Base-by-base conservation (phyloP, 2,113 vertebrate species). In the Crypturellus undulatus region DNA sequence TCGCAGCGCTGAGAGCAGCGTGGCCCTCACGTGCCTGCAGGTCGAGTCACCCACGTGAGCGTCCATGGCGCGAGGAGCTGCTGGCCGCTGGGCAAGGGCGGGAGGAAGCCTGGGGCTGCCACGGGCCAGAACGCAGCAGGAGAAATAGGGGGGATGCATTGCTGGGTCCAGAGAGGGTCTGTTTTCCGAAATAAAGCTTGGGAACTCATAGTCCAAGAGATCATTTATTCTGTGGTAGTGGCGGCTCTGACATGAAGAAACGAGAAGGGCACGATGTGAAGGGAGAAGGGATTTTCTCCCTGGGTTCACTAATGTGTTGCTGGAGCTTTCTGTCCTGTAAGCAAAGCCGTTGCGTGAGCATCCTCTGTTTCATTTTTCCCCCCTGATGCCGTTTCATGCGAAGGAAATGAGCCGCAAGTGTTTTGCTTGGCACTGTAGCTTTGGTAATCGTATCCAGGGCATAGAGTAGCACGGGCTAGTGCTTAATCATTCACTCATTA, bases 381-480 rank as follows among this genome's bases (percentile, higher is more conserved):
- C 87, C 89, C 80, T 84, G 42, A 49, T 88, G 45, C 63, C 47
- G 18, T 90, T 94, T 92, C 67, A 68, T 94, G 81, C 60, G 52
- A 86, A 95, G 92, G 86, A 94, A 96, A 93, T 72, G 87, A 95
- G 84, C 73, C 83, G 72, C 87, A 91, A 79, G 77, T 91, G 78
- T 96, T 96, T 91, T 77, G 77, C 82, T 96, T 92, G 88, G 90
- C 87, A 34, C 52, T 63, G 77, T 90, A 88, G 82, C 79, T 95
- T 80, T 10, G 51, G 96, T 97, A 97, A 97, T 93, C 0, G 4
- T 96, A 97, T 96, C 97, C 94, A 92, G 93, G 95, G 94, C 96
- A 94, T 87, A 93, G 79, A 75, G 89, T 96, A 93, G 94, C 96
- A 84, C 34, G 81, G 88, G 70, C 87, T 95, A 77, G 73, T 97